phyloP scores from a whole-genome alignment of 1,140 invertebrate species.

The Polyergus mexicanus region DNA sequence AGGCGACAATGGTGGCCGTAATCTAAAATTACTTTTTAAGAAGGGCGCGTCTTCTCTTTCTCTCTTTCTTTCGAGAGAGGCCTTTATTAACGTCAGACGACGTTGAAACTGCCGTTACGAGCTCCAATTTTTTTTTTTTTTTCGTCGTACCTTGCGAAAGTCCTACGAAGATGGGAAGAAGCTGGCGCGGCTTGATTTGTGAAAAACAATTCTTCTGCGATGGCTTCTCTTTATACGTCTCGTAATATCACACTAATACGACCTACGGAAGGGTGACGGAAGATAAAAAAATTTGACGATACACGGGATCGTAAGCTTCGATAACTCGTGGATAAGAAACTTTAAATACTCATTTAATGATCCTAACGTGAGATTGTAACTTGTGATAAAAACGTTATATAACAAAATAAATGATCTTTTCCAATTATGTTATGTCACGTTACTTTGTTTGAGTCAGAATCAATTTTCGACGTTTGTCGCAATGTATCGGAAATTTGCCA shows the following conservation, averaged over 20 bases:
- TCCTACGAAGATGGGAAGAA: background rate
- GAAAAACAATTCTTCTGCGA: constrained; percentile 36
- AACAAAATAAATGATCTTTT: background rate
- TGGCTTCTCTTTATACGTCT: constrained; percentile 6
- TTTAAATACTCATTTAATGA: background rate
- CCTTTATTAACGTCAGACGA: constrained; percentile 43
- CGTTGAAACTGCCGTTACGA: constrained; percentile 41
- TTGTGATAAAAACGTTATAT: no score
- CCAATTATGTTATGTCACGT: background rate
- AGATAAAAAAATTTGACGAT: constrained; percentile 18
- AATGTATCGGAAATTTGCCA: background rate
- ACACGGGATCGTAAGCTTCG: background rate
- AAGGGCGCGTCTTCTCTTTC: background rate
- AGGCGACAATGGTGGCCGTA: constrained; percentile 69
- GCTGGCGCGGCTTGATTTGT: constrained; percentile 41
- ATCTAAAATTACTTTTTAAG: constrained; percentile 73
- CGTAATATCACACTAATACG: constrained; percentile 37
- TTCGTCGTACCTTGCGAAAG: background rate
- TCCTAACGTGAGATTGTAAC: background rate
- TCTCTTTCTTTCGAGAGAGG: background rate
- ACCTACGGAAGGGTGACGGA: background rate
- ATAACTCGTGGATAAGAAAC: background rate
- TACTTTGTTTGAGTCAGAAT: constrained; percentile 3
- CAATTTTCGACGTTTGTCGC: constrained; percentile 1
- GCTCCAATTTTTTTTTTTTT: constrained; percentile 5